phyloP scores from a whole-genome alignment of 1,140 invertebrate species.

The Bicyclus anynana region DNA sequence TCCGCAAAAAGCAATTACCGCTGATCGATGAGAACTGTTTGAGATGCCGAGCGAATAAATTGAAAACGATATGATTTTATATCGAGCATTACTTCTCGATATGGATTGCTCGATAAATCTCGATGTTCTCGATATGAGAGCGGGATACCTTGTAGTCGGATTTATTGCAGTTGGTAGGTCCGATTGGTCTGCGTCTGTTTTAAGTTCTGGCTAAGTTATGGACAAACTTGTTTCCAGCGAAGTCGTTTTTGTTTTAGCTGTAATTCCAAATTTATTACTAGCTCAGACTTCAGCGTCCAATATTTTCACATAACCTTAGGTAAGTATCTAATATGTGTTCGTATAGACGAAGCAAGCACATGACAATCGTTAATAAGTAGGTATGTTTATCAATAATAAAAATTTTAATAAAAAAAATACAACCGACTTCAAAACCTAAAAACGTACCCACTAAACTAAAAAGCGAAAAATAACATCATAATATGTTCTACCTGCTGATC shows the following conservation, averaged over 20 bases:
- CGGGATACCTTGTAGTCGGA: not conserved
- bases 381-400: too few species aligned
- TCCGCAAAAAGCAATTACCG: conserved; percentile 68
- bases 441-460: too few species aligned
- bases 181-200: conserved; percentile 1
- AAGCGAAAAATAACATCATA: too few species aligned
- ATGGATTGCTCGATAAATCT: conserved; percentile 16
- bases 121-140: conserved; percentile 4
- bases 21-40: conserved; percentile 47
- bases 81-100: conserved; percentile 25
- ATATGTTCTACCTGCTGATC: too few species aligned
- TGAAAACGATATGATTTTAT: conserved; percentile 29
- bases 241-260: not conserved
- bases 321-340: too few species aligned
- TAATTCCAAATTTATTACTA: too few species aligned
- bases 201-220: not conserved
- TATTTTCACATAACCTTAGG: too few species aligned
- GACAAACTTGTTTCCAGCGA: not conserved
- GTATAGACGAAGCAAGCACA: too few species aligned
- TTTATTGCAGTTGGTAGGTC: conserved; percentile 6
- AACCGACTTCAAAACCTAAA: too few species aligned
- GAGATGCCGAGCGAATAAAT: conserved; percentile 29
- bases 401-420: too few species aligned
- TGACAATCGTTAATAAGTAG: too few species aligned
- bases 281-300: too few species aligned